Evolutionary conservation across 1,140 invertebrate genomes (phyloP), one percentile per base, ranked within the genome.

Genomic region (Monomorium pharaonis): DNA sequence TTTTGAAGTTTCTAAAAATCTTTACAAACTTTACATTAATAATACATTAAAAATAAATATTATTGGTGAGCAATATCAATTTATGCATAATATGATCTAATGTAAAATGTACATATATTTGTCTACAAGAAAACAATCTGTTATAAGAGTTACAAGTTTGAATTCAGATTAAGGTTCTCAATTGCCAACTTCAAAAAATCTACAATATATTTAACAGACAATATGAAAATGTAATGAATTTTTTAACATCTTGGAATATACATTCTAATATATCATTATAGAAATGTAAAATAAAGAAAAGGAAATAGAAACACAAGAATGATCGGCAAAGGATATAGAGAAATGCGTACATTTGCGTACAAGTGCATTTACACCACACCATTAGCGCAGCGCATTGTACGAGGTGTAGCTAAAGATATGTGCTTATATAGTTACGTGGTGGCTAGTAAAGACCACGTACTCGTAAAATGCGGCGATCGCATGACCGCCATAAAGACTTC

Each of bases 391-490:
- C 1, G 7, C 30, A 37, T 49, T 18, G 33, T 54, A 69, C 49
- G 21, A 70, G 47, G 24, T 16, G 33, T 42, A 54, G 30, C 33
- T 6, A 72, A 49, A 70, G 21, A 72, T 42, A 37, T 56, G 24
- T 81, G 37, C 49, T 70, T 42, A 56, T 18, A 18, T 58, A 81
- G 78, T 80, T 85, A 86, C 63, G 51, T 10, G 54, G 70, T 24
- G 83, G 72, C 76, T 10, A 63, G 83, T 78, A 81, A 90, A 86
- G 47, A 76, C 74, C 83, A 72, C 77, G 77, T 37, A 69, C 76
- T 91, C 91, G 83, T 92, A 92, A 92, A 92, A 83, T 91, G 87
- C 49, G 86, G 90, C 74, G 85, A 90, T 90, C 87, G 89, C 89
- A 84, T 84, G 86, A 88, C 85, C 85, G 86, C 89, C 86, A 90